Conservation (phyloP, 2,113 vertebrate species). For the Sander lucioperca region DNA sequence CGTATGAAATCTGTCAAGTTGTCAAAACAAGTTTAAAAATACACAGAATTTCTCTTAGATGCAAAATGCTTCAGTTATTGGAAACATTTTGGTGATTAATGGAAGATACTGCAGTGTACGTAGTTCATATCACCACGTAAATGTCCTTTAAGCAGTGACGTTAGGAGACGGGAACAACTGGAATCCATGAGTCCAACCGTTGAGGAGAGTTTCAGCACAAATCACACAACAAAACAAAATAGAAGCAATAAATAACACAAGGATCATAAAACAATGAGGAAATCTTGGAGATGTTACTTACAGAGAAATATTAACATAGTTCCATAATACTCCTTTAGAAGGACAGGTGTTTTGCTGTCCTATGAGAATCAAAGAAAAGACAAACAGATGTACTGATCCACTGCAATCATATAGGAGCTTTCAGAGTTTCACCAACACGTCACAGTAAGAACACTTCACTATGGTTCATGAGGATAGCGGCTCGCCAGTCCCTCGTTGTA, state of each 20-base stretch:
- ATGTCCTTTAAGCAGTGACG: constrained; percentile 16
- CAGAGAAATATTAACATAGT: constrained; percentile 21
- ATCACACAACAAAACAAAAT: constrained; percentile 28
- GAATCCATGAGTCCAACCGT: neutral
- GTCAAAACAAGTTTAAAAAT: constrained; percentile 56
- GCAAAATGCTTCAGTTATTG: constrained; percentile 20
- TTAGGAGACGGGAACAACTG: neutral
- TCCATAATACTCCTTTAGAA: constrained; percentile 16
- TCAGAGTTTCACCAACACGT: constrained; percentile 30
- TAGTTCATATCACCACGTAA: neutral
- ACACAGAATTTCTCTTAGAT: constrained; percentile 31
- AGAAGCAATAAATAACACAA: constrained; percentile 52
- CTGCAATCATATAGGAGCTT: constrained; percentile 33
- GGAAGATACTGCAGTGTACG: constrained; percentile 9
- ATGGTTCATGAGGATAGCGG: constrained; percentile 46
- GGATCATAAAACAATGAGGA: constrained; percentile 13
- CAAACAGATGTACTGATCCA: constrained; percentile 37
- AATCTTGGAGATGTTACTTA: constrained; percentile 8
- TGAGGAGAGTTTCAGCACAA: constrained; percentile 24
- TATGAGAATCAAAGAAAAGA: constrained; percentile 25
- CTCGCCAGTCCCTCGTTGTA: constrained; percentile 30
- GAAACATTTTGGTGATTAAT: constrained; percentile 16
- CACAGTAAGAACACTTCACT: constrained; percentile 76
- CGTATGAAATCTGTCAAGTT: constrained; percentile 29
- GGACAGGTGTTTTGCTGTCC: neutral